Conservation (phyloP, 2,113 vertebrate genomes). For the Chunga burmeisteri region DNA sequence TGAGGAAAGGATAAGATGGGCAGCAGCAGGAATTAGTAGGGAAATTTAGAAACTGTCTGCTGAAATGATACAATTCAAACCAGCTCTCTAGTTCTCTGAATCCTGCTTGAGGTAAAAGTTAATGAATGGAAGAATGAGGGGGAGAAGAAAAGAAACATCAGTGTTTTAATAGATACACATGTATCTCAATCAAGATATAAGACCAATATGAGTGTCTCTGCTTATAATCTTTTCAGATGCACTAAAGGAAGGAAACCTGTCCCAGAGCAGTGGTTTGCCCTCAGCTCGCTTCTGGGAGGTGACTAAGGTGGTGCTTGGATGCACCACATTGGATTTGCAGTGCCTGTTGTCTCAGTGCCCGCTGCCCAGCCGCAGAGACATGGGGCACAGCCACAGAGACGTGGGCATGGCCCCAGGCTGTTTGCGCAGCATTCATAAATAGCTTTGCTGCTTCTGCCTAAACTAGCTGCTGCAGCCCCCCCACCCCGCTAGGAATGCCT, state of each 20-base stretch:
- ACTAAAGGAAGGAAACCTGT: not conserved
- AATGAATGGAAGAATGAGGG: not conserved
- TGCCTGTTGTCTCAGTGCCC: not conserved
- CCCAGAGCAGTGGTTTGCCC: not conserved
- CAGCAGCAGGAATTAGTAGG: not conserved
- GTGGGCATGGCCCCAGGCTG: not conserved
- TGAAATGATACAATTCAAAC: not conserved
- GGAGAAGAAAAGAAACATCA: not conserved
- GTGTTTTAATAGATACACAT: not conserved
- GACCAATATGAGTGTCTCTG: not conserved
- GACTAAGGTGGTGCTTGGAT: not conserved
- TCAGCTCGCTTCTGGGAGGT: not conserved
- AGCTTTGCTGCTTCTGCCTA: not conserved
- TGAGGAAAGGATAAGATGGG: not conserved
- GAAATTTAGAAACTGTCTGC: not conserved
- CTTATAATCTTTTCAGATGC: not conserved
- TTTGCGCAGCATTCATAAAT: not conserved
- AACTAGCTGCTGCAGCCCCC: not conserved
- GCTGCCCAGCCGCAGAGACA: not conserved
- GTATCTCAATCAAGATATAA: not conserved
- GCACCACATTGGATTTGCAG: not conserved
- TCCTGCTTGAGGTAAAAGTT: not conserved
- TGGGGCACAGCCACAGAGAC: not conserved
- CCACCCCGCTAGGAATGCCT: not conserved
- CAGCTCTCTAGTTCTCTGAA: not conserved